Conservation (phyloP, 1,140 invertebrate genomes). For the Drosophila ambigua region DNA sequence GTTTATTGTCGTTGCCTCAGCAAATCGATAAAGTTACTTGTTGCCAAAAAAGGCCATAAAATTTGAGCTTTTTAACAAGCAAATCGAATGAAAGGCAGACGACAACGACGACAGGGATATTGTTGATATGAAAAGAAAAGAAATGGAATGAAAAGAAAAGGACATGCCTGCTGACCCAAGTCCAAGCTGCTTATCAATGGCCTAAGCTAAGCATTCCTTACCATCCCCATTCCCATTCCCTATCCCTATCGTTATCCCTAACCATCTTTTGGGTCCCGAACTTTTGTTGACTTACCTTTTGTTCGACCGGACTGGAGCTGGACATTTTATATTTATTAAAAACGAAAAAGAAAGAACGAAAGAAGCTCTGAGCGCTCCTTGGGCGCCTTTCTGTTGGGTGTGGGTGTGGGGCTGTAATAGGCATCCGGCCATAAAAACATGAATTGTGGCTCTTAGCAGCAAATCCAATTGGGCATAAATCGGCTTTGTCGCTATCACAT, state of each 20-base stretch:
- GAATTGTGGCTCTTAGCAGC: conserved; percentile 81
- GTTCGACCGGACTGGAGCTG: conserved; percentile 23
- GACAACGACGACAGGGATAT: conserved; percentile 51
- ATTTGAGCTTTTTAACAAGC: conserved; percentile 81
- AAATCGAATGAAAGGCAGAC: conserved; percentile 72
- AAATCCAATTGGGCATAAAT: conserved; percentile 83
- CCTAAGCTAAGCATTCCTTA: conserved; percentile 62
- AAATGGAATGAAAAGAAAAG: conserved; percentile 36
- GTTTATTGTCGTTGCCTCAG: conserved; percentile 21
- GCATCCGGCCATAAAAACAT: conserved; percentile 81
- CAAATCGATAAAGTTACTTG: conserved; percentile 74
- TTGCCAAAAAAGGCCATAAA: conserved; percentile 74
- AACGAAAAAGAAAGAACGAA: conserved; percentile 26
- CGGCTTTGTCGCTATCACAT: conserved; percentile 73
- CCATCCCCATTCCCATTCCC: conserved; percentile 6
- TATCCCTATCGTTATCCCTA: no score
- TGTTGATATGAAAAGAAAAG: conserved; percentile 58
- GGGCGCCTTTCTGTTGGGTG: conserved; percentile 6
- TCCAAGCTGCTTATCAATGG: conserved; percentile 62
- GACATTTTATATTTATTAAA: conserved; percentile 82
- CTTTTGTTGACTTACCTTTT: conserved; percentile 70
- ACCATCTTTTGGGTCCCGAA: no score
- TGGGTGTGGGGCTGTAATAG: conserved; percentile 58
- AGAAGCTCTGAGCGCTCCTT: conserved; percentile 27
- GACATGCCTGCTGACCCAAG: conserved; percentile 60